phyloP scores from a whole-genome alignment of 2,113 vertebrate species.

The Tachysurus fulvidraco region DNA sequence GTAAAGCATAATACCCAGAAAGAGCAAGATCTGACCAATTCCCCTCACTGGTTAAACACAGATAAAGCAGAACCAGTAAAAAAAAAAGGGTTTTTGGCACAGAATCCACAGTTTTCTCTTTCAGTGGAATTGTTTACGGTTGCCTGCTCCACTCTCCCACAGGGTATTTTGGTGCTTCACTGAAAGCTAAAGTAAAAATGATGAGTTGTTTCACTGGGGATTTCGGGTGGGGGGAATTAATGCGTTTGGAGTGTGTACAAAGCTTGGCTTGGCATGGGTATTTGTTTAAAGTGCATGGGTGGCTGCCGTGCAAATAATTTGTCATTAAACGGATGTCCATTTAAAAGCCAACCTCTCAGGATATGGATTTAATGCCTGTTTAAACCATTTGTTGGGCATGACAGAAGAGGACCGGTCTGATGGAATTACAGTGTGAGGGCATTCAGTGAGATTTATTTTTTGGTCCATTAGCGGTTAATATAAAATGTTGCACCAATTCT shows the following conservation, averaged over 20 bases:
- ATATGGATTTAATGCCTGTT: conserved; percentile 43
- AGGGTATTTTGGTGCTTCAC: conserved; percentile 37
- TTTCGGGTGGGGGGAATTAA: conserved; percentile 15
- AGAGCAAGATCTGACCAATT: conserved; percentile 41
- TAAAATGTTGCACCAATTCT: background rate
- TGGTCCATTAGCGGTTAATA: background rate
- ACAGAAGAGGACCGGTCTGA: conserved; percentile 4
- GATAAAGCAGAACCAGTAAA: conserved; percentile 62
- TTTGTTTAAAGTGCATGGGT: conserved; percentile 50
- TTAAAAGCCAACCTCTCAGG: conserved; percentile 27
- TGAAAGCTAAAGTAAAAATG: conserved; percentile 39
- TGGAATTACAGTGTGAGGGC: conserved; percentile 4
- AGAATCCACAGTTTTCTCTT: conserved; percentile 62
- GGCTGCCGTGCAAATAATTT: conserved; percentile 30
- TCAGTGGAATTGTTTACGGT: conserved; percentile 51
- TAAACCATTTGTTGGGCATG: conserved; percentile 24
- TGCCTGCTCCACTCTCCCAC: conserved; percentile 25
- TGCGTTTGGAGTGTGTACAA: conserved; percentile 18
- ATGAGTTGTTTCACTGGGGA: conserved; percentile 44
- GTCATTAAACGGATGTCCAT: conserved; percentile 30
- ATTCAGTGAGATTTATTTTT: conserved; percentile 25
- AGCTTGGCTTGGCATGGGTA: conserved; percentile 21
- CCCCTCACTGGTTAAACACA: conserved; percentile 53
- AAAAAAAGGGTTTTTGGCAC: conserved; percentile 43
- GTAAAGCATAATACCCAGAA: background rate